Evolutionary conservation across 2,113 vertebrate species (phyloP).

Genomic region (Arenaria interpres): DNA sequence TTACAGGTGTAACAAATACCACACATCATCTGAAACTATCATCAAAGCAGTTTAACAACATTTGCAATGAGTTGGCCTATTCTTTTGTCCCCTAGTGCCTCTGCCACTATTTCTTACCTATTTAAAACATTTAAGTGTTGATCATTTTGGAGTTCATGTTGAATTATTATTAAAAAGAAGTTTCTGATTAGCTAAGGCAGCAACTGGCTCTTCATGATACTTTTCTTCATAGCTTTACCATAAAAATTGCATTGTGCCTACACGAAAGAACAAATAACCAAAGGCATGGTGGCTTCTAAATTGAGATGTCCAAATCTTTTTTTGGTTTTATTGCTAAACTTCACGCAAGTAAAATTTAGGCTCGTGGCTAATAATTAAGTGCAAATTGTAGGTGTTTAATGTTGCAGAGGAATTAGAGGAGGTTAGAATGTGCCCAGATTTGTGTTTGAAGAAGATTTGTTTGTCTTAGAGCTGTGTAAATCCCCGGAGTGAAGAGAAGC

Average conservation of each 20-base stretch:
- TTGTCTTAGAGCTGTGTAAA: neutral
- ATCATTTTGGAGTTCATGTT: neutral
- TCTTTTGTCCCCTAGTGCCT: neutral
- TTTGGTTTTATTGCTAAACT: neutral
- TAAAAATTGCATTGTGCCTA: neutral
- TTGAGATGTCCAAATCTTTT: neutral
- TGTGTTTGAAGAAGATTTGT: neutral
- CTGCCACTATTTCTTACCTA: neutral
- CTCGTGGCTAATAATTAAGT: neutral
- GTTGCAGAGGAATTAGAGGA: neutral
- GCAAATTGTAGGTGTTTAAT: neutral
- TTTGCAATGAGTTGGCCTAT: neutral
- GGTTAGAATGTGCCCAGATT: neutral
- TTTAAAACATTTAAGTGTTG: neutral
- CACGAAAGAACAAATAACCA: neutral
- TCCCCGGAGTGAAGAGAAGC: neutral
- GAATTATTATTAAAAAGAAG: neutral
- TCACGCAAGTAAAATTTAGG: neutral
- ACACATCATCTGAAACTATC: neutral
- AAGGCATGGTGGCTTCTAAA: neutral
- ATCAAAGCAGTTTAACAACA: neutral
- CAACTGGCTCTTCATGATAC: neutral
- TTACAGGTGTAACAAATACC: slow-evolving; percentile 5
- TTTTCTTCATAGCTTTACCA: neutral
- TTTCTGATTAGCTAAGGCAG: neutral